A percentile compares a stretch with the other conserved stretches of the same genome.
phyloP scores from a whole-genome alignment of 1,140 invertebrate genomes.

The Asbolus verrucosus region DNA sequence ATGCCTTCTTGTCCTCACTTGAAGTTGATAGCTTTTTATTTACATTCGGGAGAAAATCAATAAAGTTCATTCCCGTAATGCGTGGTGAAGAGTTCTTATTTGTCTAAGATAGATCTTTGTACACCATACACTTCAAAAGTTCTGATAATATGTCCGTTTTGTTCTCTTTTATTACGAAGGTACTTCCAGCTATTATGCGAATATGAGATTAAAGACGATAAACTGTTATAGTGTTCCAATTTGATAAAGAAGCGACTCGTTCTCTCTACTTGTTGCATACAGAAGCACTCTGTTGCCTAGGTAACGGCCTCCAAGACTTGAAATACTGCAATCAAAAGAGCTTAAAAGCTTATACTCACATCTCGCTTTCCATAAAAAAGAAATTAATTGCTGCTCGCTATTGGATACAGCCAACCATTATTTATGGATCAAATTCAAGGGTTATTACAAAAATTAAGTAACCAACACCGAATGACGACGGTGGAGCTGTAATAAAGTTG shows the following conservation, averaged over 20 bases:
- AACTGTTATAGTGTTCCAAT: not conserved
- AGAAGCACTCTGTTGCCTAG: slow-evolving; percentile 55
- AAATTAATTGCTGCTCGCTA: slow-evolving; percentile 34
- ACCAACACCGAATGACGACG: too few species aligned
- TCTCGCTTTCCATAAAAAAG: slow-evolving; percentile 34
- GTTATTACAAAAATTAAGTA: slow-evolving; percentile 14
- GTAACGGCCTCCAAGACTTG: slow-evolving; percentile 40
- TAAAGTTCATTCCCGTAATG: too few species aligned
- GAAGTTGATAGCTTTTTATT: too few species aligned
- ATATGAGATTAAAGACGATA: slow-evolving; percentile 21
- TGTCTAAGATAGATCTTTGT: too few species aligned
- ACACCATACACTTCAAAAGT: too few species aligned
- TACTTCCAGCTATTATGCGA: too few species aligned
- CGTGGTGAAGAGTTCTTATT: too few species aligned
- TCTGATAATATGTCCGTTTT: too few species aligned
- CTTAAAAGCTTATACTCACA: slow-evolving; percentile 27
- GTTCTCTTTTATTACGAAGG: too few species aligned
- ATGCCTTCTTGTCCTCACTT: too few species aligned
- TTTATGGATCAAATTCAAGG: slow-evolving; percentile 6
- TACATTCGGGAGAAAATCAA: too few species aligned
- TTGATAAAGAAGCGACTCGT: not conserved
- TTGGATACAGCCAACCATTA: not conserved
- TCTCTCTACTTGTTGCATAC: slow-evolving; percentile 56
- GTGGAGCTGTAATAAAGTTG: too few species aligned
- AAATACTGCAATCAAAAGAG: slow-evolving; percentile 31